Percentiles rank a stretch among this genome's conserved stretches.
Evolutionary conservation across 2,888 invertebrate species (phyloP).

Genomic region (Drosophila imparisetae): DNA sequence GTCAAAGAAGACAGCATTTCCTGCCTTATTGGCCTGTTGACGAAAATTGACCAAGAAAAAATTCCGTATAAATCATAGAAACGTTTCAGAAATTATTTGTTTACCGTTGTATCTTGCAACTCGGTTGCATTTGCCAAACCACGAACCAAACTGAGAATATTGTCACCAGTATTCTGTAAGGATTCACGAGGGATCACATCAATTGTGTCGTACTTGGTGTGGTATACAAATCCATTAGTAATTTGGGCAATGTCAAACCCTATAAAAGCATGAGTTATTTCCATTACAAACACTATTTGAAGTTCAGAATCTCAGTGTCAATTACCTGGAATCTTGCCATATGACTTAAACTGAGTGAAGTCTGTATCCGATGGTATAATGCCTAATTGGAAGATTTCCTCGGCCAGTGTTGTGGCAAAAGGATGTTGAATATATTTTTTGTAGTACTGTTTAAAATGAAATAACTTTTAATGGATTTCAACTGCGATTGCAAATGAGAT

Average conservation of each 20-base stretch:
- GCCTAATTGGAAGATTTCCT: constrained; percentile 88
- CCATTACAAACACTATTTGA: neutral
- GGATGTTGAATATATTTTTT: constrained; percentile 86
- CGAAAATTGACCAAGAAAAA: too few species aligned
- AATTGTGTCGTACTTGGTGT: constrained; percentile 89
- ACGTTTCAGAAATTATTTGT: neutral
- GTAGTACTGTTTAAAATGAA: constrained; percentile 82
- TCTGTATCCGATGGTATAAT: constrained; percentile 89
- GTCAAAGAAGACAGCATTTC: constrained; percentile 89
- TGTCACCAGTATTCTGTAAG: constrained; percentile 90
- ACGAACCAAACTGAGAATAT: constrained; percentile 87
- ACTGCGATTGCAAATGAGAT: too few species aligned
- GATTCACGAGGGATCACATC: constrained; percentile 88
- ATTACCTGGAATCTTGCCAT: constrained; percentile 68
- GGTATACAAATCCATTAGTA: constrained; percentile 91
- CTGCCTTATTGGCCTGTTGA: constrained; percentile 82
- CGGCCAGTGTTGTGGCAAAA: constrained; percentile 86
- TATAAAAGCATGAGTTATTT: constrained; percentile 51
- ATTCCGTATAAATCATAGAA: neutral
- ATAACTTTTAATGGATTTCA: too few species aligned
- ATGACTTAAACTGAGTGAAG: constrained; percentile 86
- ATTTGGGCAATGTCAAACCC: constrained; percentile 91
- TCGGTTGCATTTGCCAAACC: constrained; percentile 85
- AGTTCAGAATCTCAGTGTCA: neutral
- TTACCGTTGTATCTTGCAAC: constrained; percentile 70